Conservation (phyloP, 2,113 vertebrate genomes). For the Nymphicus hollandicus region DNA sequence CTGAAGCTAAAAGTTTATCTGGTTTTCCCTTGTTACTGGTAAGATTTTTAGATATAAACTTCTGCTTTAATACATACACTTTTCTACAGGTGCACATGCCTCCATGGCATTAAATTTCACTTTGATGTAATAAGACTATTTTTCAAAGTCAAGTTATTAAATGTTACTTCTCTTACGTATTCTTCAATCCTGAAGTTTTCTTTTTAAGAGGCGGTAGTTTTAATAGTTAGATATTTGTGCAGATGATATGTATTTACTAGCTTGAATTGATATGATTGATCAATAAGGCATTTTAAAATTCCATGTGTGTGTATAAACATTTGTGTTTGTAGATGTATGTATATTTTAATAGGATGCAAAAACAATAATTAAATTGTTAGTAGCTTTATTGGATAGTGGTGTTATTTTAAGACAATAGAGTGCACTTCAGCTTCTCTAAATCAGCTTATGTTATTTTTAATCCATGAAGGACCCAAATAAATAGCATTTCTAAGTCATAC, state of each 20-base stretch:
- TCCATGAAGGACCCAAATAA: background rate
- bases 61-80: background rate
- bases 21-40: background rate
- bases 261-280: background rate
- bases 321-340: background rate
- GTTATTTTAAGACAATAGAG: slow-evolving; percentile 15
- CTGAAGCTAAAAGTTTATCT: slow-evolving; percentile 9
- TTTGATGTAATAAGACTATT: background rate
- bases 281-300: background rate
- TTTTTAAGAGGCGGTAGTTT: background rate
- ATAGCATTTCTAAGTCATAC: background rate
- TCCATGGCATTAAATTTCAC: background rate
- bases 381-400: background rate
- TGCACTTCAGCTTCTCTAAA: background rate
- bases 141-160: background rate
- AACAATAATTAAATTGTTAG: background rate
- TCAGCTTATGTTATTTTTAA: slow-evolving; percentile 10
- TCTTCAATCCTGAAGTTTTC: background rate
- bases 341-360: background rate
- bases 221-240: background rate
- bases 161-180: background rate
- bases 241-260: background rate
- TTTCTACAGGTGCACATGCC: background rate
- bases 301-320: background rate
- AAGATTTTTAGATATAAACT: background rate